A percentile compares a stretch with the other conserved stretches of the same genome.
Conservation (phyloP, 2,113 vertebrate genomes). For the Tachycineta bicolor region DNA sequence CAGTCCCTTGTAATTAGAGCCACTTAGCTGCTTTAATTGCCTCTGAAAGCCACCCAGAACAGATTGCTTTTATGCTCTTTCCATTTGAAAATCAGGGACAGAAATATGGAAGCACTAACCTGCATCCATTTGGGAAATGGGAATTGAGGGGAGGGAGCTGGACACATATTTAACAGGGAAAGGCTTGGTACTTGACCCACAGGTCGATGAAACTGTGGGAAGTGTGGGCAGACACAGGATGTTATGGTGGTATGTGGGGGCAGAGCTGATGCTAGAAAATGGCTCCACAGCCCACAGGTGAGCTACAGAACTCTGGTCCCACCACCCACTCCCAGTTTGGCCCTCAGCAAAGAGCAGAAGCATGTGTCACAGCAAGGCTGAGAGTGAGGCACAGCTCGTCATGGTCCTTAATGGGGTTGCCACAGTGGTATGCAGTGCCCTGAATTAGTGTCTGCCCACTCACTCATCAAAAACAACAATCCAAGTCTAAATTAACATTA, state of each 20-base stretch:
- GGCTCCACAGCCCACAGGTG: not conserved
- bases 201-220: rapidly evolving
- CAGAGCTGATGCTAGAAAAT: not conserved
- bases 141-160: not conserved
- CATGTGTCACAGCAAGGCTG: not conserved
- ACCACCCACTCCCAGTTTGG: not conserved
- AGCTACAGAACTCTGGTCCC: not conserved
- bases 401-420: not conserved
- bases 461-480: not conserved
- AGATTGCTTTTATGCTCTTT: not conserved
- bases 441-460: not conserved
- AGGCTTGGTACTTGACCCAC: rapidly evolving
- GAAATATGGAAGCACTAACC: not conserved
- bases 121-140: not conserved
- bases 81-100: not conserved
- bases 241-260: not conserved
- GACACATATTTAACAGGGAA: not conserved
- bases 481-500: not conserved
- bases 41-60: constrained; percentile 7
- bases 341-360: not conserved
- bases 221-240: rapidly evolving
- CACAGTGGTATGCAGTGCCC: not conserved
- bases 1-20: not conserved
- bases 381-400: not conserved
- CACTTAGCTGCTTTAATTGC: constrained; percentile 25